Percentiles rank a stretch among this genome's conserved stretches.
Evolutionary conservation across 92 coral and sea anemone genomes (phyloP).

Genomic region (Phymanthus crucifer): DNA sequence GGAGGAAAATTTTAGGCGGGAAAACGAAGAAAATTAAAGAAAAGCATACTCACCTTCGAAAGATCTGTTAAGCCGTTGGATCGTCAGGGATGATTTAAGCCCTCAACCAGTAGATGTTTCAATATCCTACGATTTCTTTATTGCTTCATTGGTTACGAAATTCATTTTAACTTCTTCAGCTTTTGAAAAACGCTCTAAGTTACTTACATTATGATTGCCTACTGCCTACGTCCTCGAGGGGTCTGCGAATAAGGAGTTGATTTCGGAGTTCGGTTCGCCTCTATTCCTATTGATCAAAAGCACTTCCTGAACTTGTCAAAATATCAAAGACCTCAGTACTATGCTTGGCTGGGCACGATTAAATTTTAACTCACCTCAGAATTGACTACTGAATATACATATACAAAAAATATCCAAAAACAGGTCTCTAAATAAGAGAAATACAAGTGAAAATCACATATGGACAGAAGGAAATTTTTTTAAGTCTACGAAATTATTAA

Average conservation of each 20-base stretch:
- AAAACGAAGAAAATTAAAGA: not conserved
- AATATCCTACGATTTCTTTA: not conserved
- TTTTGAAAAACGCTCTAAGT: not conserved
- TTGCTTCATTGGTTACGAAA: not conserved
- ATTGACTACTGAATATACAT: not conserved
- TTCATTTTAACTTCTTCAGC: not conserved
- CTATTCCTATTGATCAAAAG: not conserved
- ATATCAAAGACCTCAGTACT: not conserved
- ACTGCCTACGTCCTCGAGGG: no score
- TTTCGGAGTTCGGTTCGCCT: not conserved
- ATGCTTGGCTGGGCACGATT: conserved; percentile 8
- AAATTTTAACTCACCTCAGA: not conserved
- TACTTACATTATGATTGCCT: not conserved
- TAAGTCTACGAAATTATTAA: no score
- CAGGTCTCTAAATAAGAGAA: no score
- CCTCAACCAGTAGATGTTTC: not conserved
- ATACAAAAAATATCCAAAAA: not conserved
- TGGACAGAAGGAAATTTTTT: no score
- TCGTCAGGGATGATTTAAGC: not conserved
- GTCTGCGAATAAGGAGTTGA: not conserved
- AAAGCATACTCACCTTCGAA: not conserved
- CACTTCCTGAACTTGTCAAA: conserved; percentile 5
- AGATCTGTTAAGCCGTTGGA: conserved; percentile 1
- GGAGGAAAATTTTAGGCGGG: not conserved
- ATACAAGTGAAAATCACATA: no score